Conservation (phyloP, 2,113 vertebrate species). For the Meleagris gallopavo region DNA sequence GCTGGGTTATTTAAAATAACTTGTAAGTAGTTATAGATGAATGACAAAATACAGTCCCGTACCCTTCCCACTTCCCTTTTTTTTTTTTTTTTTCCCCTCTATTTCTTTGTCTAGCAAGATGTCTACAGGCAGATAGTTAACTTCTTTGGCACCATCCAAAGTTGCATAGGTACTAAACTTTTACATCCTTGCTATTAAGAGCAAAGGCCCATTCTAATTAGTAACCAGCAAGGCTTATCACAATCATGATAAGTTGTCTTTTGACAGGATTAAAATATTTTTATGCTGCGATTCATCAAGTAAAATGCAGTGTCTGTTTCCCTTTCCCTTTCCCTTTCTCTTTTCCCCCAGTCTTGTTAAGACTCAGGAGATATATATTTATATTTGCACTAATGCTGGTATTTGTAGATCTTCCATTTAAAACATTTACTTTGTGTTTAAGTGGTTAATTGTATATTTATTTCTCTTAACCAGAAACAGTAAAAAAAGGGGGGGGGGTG, state of each 20-base stretch:
- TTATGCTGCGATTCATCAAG: background rate
- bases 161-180: background rate
- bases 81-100: background rate
- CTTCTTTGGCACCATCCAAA: background rate
- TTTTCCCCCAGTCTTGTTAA: background rate
- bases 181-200: background rate
- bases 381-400: background rate
- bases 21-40: background rate
- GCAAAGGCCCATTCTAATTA: background rate
- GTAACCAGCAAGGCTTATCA: background rate
- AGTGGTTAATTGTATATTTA: constrained; percentile 27
- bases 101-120: background rate
- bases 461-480: background rate
- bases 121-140: background rate
- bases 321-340: background rate
- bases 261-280: constrained; percentile 3
- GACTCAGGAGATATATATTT: background rate
- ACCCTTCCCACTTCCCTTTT: background rate
- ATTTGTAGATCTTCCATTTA: background rate
- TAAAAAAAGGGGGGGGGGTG: background rate
- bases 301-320: background rate
- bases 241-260: constrained; percentile 7
- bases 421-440: background rate
- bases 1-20: background rate
- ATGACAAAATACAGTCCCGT: background rate